These are phyloP conservation scores for Zaprionus bogoriensis DNA, from an alignment of 2,888 invertebrate species.

Conservation along the genomic window DNA sequence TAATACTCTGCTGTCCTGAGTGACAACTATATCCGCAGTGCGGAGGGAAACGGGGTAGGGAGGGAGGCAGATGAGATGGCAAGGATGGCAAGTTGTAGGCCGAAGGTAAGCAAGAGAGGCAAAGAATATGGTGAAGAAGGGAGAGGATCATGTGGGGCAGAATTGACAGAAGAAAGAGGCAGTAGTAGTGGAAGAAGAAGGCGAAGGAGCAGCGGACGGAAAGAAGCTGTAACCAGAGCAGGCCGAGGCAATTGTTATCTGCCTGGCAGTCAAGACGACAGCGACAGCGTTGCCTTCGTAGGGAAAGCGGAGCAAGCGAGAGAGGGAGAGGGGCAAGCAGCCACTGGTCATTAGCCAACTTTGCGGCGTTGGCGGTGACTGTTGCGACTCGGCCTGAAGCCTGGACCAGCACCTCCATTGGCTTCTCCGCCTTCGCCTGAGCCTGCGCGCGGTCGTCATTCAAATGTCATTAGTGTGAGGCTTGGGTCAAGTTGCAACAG, in stretches of 20 bases:
- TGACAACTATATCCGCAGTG: conserved; percentile 8
- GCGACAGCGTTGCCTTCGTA: conserved; percentile 8
- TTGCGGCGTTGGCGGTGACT: conserved; percentile 28
- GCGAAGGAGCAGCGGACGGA: background rate
- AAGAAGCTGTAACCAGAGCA: too few species aligned
- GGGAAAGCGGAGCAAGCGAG: background rate
- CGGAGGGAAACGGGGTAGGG: conserved; percentile 10
- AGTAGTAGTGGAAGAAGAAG: background rate
- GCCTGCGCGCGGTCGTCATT: conserved; percentile 55
- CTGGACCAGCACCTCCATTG: background rate
- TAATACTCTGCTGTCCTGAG: background rate
- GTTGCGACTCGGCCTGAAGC: conserved; percentile 6
- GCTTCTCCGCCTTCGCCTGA: background rate
- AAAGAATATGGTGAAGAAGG: background rate
- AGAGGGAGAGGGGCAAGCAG: background rate
- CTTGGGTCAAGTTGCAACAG: conserved; percentile 35
- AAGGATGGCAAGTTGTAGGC: background rate
- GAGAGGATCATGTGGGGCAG: background rate
- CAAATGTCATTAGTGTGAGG: conserved; percentile 69
- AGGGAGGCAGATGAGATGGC: background rate
- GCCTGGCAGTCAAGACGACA: conserved; percentile 5
- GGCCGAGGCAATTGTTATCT: conserved; percentile 51
- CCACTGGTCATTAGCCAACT: conserved; percentile 63
- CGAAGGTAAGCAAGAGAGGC: background rate
- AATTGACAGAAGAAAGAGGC: background rate